A percentile compares a stretch with the other conserved stretches of the same genome.
Evolutionary conservation across 2,113 vertebrate species (phyloP).

Genomic region (Macrotus californicus): DNA sequence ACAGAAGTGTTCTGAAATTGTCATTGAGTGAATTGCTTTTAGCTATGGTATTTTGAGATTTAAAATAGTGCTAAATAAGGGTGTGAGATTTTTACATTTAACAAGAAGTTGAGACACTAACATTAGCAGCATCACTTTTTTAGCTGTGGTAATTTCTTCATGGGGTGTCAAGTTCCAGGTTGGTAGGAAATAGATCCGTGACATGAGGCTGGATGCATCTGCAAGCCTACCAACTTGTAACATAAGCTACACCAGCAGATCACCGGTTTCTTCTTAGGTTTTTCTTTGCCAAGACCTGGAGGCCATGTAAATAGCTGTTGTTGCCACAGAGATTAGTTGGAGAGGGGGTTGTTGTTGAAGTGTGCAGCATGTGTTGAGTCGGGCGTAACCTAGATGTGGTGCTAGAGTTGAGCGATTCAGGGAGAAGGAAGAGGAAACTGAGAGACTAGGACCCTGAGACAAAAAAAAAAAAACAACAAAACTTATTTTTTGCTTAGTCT

Average conservation of each 20-base stretch:
- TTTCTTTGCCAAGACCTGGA: neutral
- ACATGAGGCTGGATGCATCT: neutral
- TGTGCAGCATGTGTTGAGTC: neutral
- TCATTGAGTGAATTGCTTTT: neutral
- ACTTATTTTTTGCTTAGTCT: neutral
- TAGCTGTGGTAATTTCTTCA: conserved; percentile 9
- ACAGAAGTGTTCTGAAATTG: neutral
- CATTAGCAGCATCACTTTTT: neutral
- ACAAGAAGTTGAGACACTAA: neutral
- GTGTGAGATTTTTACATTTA: neutral
- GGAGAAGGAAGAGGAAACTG: neutral
- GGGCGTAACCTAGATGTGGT: neutral
- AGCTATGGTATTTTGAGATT: neutral
- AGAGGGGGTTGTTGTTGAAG: neutral
- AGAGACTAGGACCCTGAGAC: neutral
- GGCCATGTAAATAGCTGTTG: neutral
- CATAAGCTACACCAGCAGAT: neutral
- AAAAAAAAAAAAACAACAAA: neutral
- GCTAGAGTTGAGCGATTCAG: neutral
- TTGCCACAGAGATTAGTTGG: neutral
- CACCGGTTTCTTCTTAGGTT: neutral
- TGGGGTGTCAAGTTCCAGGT: neutral
- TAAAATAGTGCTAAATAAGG: conserved; percentile 15
- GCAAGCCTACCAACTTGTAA: neutral
- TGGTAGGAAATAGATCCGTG: conserved; percentile 16